These are phyloP conservation scores for Oryzias melastigma DNA, from an alignment of 2,113 vertebrate species.

Conservation along the genomic window DNA sequence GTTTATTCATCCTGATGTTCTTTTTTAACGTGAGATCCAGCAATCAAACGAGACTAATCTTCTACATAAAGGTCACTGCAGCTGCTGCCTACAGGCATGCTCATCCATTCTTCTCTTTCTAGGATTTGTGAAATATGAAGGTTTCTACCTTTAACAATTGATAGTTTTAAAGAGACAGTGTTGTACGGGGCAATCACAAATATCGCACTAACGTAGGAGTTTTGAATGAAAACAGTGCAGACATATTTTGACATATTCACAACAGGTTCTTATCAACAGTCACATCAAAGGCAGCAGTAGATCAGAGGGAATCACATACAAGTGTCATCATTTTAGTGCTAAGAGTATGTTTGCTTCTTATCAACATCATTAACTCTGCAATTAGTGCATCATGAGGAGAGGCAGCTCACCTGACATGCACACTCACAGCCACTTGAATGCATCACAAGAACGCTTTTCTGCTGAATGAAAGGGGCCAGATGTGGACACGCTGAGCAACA, in stretches of 20 bases:
- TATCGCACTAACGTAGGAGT: conserved; percentile 35
- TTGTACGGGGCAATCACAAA: conserved; percentile 58
- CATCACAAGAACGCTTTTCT: conserved; percentile 36
- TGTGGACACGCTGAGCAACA: conserved; percentile 37
- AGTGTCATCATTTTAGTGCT: conserved; percentile 28
- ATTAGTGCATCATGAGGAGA: conserved; percentile 49
- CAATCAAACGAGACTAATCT: conserved; percentile 21
- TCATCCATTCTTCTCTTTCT: conserved; percentile 16
- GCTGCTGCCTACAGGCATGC: conserved; percentile 22
- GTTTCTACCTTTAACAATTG: conserved; percentile 16
- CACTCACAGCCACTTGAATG: conserved; percentile 44
- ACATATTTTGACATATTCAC: conserved; percentile 22
- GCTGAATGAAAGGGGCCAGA: conserved; percentile 62
- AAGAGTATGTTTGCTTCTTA: conserved; percentile 29
- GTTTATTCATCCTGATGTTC: too few species aligned
- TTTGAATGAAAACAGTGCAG: conserved; percentile 58
- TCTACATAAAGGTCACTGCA: conserved; percentile 33
- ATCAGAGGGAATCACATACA: conserved; percentile 33
- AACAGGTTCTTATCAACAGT: conserved; percentile 35
- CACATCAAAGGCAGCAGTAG: conserved; percentile 33
- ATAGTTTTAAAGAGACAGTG: conserved; percentile 50
- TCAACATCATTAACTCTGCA: conserved; percentile 30
- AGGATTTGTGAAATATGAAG: conserved; percentile 2
- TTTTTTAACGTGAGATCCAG: conserved; percentile 1
- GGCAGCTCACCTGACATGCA: conserved; percentile 49